Base-by-base conservation (phyloP, 2,797 vertebrate genomes). In the Clarias platycephalus region DNA sequence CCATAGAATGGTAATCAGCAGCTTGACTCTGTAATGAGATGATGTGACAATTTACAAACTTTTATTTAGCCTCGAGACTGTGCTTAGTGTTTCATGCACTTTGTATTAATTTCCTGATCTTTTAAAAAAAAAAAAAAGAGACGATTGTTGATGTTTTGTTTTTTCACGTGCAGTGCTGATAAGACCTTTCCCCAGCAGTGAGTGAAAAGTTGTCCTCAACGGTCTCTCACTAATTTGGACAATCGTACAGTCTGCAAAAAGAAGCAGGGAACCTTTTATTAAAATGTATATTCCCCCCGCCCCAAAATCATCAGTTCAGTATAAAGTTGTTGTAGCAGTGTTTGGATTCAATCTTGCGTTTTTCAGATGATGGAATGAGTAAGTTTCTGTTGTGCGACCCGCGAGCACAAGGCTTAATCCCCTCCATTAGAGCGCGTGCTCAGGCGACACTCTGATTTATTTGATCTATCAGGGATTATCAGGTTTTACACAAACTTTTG, bases 231-330 rank as follows among this genome's bases (percentile, higher is more conserved):
- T 76, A 16, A 40, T 81, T 74, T 49, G 22, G 57, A 70, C 62
- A 57, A 13, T 13, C 26, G 37, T 58, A 34, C 64, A 67, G 13
- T 58, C 62, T 58, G 55, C 71, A 62, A 75, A 80, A 53, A 53
- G 84, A 66, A 86, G 24, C 76, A 74, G 58, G 83, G 57, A 9
- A 70, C 70, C 86, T 40, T 89, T 85, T n/a, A 28, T 80, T 64
- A 26, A 64, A 37, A n/a, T n/a, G 31, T 37, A 31, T 60, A 28
- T 60, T 3, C 22, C 16, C 12, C 16, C 12, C 16, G 22, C 16
- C 12, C 31, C 6, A 28, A 74, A 60, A 40, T 78, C 18, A 37
- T 24, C 58, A 7, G 82, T 85, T n/a, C 58, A 24, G 75, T 86
- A 85, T 87, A 85, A 22, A 26, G 31, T 26, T 44, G 24, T 63